Evolutionary conservation across 2,797 vertebrate genomes (phyloP).

Genomic region (Arrhamphus sclerolepis): DNA sequence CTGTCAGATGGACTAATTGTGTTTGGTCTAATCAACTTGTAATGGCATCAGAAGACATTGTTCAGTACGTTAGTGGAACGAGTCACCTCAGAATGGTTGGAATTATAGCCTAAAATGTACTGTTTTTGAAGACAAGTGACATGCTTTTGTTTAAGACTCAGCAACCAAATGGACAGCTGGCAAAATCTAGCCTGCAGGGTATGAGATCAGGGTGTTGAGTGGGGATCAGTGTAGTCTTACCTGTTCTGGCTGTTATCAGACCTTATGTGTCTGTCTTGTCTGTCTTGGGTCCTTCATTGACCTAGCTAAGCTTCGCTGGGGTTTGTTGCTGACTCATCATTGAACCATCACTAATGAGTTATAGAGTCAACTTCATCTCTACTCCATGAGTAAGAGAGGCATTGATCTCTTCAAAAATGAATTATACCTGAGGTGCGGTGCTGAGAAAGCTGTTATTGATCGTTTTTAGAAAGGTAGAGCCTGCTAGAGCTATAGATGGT

Average conservation of each 20-base stretch:
- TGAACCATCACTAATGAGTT: conserved; percentile 56
- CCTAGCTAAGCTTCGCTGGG: conserved; percentile 40
- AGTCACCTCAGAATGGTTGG: too few relatives aligned
- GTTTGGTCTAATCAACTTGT: not conserved
- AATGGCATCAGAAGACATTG: not conserved
- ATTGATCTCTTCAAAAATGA: conserved; percentile 65
- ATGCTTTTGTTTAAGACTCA: conserved; percentile 19
- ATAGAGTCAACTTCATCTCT: conserved; percentile 43
- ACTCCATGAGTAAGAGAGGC: conserved; percentile 56
- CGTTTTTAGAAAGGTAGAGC: conserved; percentile 31
- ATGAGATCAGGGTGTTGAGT: conserved; percentile 40
- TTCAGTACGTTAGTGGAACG: not conserved
- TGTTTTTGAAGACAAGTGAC: conserved; percentile 15
- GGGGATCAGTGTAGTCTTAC: conserved; percentile 51
- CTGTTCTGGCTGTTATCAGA: conserved; percentile 43
- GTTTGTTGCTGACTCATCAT: conserved; percentile 66
- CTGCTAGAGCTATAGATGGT: conserved; percentile 24
- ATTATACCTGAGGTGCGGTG: conserved; percentile 54
- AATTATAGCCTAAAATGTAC: too few relatives aligned
- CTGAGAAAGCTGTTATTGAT: conserved; percentile 67
- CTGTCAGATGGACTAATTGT: too few relatives aligned
- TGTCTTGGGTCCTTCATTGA: conserved; percentile 38
- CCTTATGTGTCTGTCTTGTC: conserved; percentile 21
- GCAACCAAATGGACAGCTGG: conserved; percentile 31
- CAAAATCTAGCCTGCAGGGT: conserved; percentile 11